Percentiles rank a stretch among this genome's conserved stretches.
phyloP scores from a whole-genome alignment of 2,113 vertebrate species.

The Chrysochloris asiatica region DNA sequence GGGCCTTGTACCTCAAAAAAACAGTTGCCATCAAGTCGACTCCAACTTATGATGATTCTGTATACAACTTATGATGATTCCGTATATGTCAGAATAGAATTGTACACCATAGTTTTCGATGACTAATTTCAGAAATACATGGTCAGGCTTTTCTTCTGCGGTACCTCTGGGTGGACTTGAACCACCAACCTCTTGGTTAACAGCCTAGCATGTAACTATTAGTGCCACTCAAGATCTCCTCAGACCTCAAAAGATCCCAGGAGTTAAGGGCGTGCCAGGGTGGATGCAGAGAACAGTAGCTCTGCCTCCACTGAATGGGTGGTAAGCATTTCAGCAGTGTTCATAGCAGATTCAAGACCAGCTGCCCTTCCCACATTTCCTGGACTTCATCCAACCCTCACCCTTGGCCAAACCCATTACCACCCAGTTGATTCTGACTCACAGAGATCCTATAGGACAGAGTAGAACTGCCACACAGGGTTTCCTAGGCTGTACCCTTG shows the following conservation, averaged over 20 bases:
- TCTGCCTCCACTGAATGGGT: neutral
- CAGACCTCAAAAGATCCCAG: neutral
- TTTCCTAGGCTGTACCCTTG: too few relatives aligned
- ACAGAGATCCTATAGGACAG: neutral
- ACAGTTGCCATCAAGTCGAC: too few relatives aligned
- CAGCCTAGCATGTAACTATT: neutral
- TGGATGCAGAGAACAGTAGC: accelerated
- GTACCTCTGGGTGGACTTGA: neutral
- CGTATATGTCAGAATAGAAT: neutral
- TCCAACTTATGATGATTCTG: too few relatives aligned
- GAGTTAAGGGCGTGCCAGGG: neutral
- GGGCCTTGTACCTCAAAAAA: neutral
- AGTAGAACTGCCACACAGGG: neutral
- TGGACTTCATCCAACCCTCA: neutral
- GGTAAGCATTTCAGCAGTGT: neutral
- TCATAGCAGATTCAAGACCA: neutral
- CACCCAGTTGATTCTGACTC: neutral
- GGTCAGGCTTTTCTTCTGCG: neutral
- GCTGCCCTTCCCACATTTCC: accelerated
- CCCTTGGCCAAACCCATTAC: neutral
- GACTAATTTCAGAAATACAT: neutral
- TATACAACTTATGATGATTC: too few relatives aligned
- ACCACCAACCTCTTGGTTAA: neutral
- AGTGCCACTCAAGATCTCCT: neutral
- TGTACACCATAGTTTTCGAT: neutral